phyloP scores from a whole-genome alignment of 2,888 invertebrate genomes.

The Drosophila rubida region DNA sequence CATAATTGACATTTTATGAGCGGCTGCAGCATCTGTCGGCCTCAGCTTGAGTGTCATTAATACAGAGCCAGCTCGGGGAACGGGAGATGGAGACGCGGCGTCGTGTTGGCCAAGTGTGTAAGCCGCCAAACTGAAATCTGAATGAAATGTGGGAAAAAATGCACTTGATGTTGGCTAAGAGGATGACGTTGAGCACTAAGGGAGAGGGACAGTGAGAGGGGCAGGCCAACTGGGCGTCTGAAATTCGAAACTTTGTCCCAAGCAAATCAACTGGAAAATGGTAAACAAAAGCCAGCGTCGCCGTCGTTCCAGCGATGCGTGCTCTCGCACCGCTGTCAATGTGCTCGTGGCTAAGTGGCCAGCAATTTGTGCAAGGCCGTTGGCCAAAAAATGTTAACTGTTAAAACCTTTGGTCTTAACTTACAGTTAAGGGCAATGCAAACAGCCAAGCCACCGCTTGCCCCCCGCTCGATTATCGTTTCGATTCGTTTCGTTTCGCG shows the following conservation, averaged over 20 bases:
- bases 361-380: conserved; percentile 44
- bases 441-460: conserved; percentile 29
- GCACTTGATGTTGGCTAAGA: conserved; percentile 28
- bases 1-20: conserved; percentile 73
- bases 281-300: conserved; percentile 68
- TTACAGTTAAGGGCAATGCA: conserved; percentile 46
- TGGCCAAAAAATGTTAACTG: conserved; percentile 40
- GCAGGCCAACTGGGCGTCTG: conserved; percentile 22
- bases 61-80: conserved; percentile 25
- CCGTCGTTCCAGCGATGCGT: conserved; percentile 7
- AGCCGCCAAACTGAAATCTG: conserved; percentile 49
- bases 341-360: conserved; percentile 34
- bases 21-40: conserved; percentile 57
- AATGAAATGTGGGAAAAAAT: conserved; percentile 62
- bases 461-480: conserved; percentile 21
- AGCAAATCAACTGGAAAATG: conserved; percentile 77
- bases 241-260: conserved; percentile 70
- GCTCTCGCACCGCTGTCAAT: conserved; percentile 37
- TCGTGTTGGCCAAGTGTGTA: conserved; percentile 65
- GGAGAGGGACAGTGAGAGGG: no score
- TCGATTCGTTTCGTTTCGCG: no score
- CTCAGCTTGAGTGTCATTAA: conserved; percentile 69
- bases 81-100: not conserved
- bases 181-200: no score
- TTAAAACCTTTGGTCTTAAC: conserved; percentile 48